A percentile compares a stretch with the other conserved stretches of the same genome.
Conservation (phyloP, 2,888 invertebrate species). For the Theretra japonica region DNA sequence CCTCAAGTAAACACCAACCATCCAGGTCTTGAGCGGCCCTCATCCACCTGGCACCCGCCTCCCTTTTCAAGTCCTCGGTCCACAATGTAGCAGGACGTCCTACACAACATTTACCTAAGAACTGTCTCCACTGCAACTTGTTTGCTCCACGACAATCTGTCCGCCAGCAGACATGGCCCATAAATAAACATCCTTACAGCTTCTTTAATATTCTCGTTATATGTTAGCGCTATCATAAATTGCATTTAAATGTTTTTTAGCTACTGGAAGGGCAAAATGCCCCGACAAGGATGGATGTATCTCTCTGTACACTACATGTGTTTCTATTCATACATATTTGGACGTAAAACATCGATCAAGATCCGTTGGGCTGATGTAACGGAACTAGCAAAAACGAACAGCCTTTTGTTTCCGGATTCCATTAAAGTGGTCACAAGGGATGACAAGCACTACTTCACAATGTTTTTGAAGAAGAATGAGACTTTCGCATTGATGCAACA, state of each 20-base stretch:
- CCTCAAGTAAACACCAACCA: no score
- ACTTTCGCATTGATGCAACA: constrained; percentile 97
- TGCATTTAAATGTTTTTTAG: constrained; percentile 73
- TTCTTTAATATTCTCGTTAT: no score
- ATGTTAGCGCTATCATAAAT: neutral
- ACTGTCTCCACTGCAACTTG: no score
- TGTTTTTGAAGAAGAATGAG: constrained; percentile 95
- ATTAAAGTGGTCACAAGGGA: constrained; percentile 94
- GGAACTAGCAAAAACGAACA: constrained; percentile 90
- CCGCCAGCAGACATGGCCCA: no score
- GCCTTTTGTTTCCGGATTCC: constrained; percentile 92
- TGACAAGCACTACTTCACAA: constrained; percentile 94
- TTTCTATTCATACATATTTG: constrained; percentile 97
- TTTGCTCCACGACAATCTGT: no score
- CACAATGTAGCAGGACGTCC: no score
- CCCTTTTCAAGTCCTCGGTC: no score
- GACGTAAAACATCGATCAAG: constrained; percentile 94
- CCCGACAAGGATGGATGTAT: constrained; percentile 98
- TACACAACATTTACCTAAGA: no score
- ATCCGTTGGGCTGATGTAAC: constrained; percentile 96
- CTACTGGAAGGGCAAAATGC: constrained; percentile 96
- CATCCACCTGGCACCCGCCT: no score
- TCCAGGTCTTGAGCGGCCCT: no score
- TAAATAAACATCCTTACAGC: no score
- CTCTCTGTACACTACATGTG: constrained; percentile 98